Base-by-base conservation (phyloP, 2,113 vertebrate species). In the Pteropus alecto region DNA sequence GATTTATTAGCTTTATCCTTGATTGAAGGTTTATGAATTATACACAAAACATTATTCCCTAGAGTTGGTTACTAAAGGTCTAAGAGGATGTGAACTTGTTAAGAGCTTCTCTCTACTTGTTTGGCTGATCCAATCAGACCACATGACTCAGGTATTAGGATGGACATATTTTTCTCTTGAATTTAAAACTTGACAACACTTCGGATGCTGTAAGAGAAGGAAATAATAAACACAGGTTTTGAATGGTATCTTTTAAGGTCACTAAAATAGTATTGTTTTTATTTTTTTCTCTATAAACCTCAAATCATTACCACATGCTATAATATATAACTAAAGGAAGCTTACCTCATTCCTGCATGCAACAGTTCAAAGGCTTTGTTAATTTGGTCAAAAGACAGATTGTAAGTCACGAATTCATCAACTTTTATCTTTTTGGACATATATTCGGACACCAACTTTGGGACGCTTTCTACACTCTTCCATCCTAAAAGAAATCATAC, bases 381-480 rank as follows among this genome's bases (percentile, higher is more conserved):
- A 88, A 99, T 98, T 97, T 98, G 97, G 82, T 98, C 95, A 92
- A 99, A 99, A 95, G 98, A 96, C 30, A 99, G 76, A 7, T 11
- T 98, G 88, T 98, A 98, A 95, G 99, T 99, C 85, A 99, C 98
- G 97, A 99, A 99, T 95, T 99, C 99, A 91, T 99, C 99, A 85
- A 99, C 98, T 97, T 99, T 99, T 73, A 99, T 99, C 97, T 99
- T 99, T 94, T 98, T 99, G 63, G 98, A 98, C 98, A 99, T 98
- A 91, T 99, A 99, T 78, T 99, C 99, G 46, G 97, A 98, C 95
- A 99, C 99, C 96, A 99, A 93, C 94, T 99, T 99, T 0, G 99
- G 99, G 9, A 99, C 96, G 0, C 2, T 99, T 73, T 99, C 98
- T 13, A 99, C 97, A 1, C 99, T 99, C 95, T 99, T 99, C 99